Evolutionary conservation across 2,797 vertebrate species (phyloP).

Genomic region (Pogonophryne albipinna): DNA sequence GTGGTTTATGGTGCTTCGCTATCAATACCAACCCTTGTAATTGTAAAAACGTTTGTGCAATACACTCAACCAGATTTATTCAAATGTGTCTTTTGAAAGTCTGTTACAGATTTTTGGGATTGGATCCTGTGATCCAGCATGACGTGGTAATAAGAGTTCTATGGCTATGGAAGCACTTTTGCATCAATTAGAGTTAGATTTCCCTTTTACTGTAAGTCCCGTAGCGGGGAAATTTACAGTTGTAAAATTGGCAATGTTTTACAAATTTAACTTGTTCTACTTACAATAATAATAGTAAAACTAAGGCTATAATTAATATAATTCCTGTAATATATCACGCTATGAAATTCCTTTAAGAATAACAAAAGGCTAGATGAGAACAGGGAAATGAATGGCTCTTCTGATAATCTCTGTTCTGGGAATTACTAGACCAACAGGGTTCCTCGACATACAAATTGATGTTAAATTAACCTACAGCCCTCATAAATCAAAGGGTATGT

Average conservation of each 20-base stretch:
- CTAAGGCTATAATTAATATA: not conserved
- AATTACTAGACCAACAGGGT: conserved; percentile 17
- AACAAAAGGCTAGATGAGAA: conserved; percentile 44
- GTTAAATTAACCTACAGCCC: conserved; percentile 28
- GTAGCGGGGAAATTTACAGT: too few species aligned
- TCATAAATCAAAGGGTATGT: conserved; percentile 29
- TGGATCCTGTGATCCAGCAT: not conserved
- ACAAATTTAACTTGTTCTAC: too few species aligned
- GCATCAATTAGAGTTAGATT: too few species aligned
- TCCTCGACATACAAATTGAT: conserved; percentile 34
- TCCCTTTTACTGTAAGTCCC: too few species aligned
- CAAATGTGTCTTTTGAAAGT: not conserved
- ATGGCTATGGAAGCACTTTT: too few species aligned
- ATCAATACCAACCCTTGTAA: not conserved
- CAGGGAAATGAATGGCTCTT: conserved; percentile 31
- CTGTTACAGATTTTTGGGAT: not conserved
- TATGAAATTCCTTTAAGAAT: conserved; percentile 3
- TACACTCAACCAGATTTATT: too few species aligned
- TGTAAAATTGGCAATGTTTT: too few species aligned
- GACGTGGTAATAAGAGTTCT: too few species aligned
- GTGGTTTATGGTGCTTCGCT: not conserved
- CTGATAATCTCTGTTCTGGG: conserved; percentile 37
- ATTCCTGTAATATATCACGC: not conserved
- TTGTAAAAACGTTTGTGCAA: too few species aligned
- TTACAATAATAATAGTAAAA: not conserved